Base-by-base conservation (phyloP, 2,888 invertebrate genomes). In the Campoplex nolae region DNA sequence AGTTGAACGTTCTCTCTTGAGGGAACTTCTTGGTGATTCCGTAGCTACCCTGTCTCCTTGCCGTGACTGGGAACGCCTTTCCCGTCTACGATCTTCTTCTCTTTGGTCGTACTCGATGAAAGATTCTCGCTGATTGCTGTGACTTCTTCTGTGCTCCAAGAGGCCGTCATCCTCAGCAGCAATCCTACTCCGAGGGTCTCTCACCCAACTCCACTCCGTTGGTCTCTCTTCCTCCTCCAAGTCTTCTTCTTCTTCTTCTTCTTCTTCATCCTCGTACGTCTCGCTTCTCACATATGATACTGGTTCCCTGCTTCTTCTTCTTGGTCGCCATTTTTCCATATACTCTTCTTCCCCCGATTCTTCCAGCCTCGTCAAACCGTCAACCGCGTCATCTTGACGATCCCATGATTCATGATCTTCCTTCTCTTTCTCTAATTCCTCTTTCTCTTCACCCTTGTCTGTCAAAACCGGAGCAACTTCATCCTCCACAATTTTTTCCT, bases 11-110 rank as follows among this genome's bases (percentile, higher is more conserved):
- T 89, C 87, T 73, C 89, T 68, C 79, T 79, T 84, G 74, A 76
- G 16, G 23, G 71, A 67, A 58, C 76, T 71, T 45, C 83, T 73
- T 0, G 54, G 51, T 58, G 88, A 83, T 51, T 90, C 89, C 4
- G 82, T 81, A 38, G 67, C 35, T 23, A 73, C 80, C 35, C 82
- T 58, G 4, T 89, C 89, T 0, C 65, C 54, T 42, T 88, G 88
- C 38, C 88, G 88, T 7, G 91, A 90, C 13, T 82, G 54, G 11
- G 92, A 91, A 32, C 92, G 90, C 68, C 91, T 89, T 4, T 84
- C 86, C 7, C 88, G 88, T 67, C 83, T 88, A 23, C 78, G 23
- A 18, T 88, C 86, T 2, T 90, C 89, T 13, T 89, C 89, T 2
- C 74, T 83, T 18, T 88, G 88, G 35, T 89, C 91, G n/a, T 84